phyloP scores from a whole-genome alignment of 1,140 invertebrate species.

The Musca domestica region DNA sequence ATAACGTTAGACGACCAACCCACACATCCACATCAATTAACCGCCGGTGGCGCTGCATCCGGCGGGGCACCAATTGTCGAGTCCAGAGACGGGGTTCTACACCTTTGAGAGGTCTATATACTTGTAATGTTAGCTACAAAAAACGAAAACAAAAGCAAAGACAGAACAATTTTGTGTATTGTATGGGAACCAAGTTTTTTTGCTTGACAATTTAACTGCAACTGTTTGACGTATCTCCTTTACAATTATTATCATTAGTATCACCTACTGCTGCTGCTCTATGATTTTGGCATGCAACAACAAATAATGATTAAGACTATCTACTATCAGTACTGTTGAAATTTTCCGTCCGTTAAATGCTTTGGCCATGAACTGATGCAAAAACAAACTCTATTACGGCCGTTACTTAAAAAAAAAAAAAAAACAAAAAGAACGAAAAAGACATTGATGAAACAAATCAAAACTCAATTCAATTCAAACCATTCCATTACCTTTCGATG shows the following conservation, averaged over 20 bases:
- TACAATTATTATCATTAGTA: not conserved
- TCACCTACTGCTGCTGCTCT: not conserved
- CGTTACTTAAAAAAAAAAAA: no score
- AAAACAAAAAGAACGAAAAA: no score
- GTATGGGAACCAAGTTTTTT: not conserved
- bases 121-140: not conserved
- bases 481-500: no score
- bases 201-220: not conserved
- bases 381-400: no score
- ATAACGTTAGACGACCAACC: slow-evolving; percentile 47
- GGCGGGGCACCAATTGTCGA: slow-evolving; percentile 33
- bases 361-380: no score
- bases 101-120: slow-evolving; percentile 25
- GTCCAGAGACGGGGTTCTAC: slow-evolving; percentile 51
- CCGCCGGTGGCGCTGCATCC: slow-evolving; percentile 44
- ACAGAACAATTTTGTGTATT: not conserved
- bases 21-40: slow-evolving; percentile 30
- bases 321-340: no score
- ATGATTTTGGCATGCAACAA: not conserved
- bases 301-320: no score
- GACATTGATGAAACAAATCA: no score
- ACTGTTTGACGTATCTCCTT: not conserved
- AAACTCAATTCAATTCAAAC: no score
- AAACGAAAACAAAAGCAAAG: not conserved
- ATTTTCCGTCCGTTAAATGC: no score